These are phyloP conservation scores for Callospermophilus lateralis DNA, from an alignment of 2,113 vertebrate species.

Conservation along the genomic window DNA sequence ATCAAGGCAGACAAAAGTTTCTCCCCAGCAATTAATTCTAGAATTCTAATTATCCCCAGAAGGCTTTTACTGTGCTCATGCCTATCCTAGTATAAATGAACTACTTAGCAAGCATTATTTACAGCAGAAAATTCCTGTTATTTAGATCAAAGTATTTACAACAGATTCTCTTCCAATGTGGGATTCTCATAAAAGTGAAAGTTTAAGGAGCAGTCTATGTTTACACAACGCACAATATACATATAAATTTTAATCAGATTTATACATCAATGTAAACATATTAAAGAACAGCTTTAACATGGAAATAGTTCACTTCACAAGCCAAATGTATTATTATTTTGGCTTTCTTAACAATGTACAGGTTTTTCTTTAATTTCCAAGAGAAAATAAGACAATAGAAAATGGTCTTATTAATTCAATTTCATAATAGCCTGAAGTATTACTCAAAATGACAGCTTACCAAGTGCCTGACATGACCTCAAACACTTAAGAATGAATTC, in stretches of 20 bases:
- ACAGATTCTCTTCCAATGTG: background rate
- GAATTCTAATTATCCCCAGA: conserved; percentile 2
- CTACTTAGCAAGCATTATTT: background rate
- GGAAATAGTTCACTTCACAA: conserved; percentile 19
- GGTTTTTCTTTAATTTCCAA: background rate
- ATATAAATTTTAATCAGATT: background rate
- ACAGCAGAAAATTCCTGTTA: background rate
- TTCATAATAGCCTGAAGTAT: background rate
- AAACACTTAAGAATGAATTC: background rate
- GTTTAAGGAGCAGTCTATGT: background rate
- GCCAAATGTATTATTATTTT: background rate
- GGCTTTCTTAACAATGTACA: background rate
- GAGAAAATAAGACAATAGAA: background rate
- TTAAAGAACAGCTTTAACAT: background rate
- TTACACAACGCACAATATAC: background rate
- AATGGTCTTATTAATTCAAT: background rate
- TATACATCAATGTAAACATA: background rate
- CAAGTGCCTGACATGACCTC: background rate
- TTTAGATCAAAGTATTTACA: background rate
- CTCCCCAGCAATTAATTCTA: conserved; percentile 20
- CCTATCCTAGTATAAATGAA: background rate
- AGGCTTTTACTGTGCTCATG: background rate
- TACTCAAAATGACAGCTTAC: conserved; percentile 47
- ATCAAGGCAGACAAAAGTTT: background rate
- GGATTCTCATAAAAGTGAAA: background rate